Evolutionary conservation across 2,888 invertebrate species (phyloP).

Genomic region (Deroplatys truncata): DNA sequence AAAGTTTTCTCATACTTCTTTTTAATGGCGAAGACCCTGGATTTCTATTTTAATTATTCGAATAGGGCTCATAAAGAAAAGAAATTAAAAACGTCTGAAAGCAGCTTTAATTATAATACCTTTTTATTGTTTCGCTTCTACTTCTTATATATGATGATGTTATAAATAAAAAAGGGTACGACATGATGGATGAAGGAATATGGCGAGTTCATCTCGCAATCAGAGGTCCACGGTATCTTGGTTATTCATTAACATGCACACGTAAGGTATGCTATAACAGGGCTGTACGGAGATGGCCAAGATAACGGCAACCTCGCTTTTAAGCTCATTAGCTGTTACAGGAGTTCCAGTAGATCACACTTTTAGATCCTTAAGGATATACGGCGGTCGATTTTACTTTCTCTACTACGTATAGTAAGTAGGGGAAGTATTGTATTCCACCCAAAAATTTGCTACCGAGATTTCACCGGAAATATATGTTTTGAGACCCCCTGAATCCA

Average conservation of each 20-base stretch:
- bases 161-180: constrained; percentile 2
- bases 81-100: constrained; percentile 16
- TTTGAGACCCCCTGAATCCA: no score
- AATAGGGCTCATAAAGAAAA: constrained; percentile 16
- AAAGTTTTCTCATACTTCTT: constrained; percentile 1
- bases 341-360: no score
- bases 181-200: constrained; percentile 6
- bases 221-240: not conserved
- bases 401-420: no score
- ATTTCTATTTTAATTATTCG: constrained; percentile 23
- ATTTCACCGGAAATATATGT: no score
- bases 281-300: not conserved
- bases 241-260: not conserved
- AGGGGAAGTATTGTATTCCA: no score
- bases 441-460: no score
- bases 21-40: not conserved
- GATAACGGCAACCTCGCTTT: not conserved
- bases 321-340: no score
- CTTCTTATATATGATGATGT: not conserved
- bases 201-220: not conserved
- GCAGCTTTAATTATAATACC: constrained; percentile 10
- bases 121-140: not conserved
- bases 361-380: no score
- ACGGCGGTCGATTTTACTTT: no score
- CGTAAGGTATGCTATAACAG: not conserved